Conservation (phyloP, 2,113 vertebrate species). For the Hippocampus abdominalis region DNA sequence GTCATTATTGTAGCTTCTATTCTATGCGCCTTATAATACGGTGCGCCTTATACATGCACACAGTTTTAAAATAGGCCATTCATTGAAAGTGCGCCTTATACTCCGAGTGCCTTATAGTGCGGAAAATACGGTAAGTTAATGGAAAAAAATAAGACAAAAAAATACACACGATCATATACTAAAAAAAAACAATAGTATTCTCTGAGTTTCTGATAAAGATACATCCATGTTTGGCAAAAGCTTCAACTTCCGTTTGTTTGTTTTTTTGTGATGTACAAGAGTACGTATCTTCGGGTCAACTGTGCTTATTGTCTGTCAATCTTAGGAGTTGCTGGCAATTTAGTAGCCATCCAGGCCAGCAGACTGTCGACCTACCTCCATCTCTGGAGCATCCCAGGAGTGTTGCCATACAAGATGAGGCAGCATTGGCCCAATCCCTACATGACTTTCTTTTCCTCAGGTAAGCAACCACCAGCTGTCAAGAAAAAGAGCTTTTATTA, state of each 20-base stretch:
- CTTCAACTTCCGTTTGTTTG: neutral
- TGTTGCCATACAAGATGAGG: constrained; percentile 87
- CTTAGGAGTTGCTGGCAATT: constrained; percentile 89
- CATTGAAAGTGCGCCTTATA: too few species aligned
- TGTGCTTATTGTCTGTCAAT: neutral
- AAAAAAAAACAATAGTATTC: neutral
- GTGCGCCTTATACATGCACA: too few species aligned
- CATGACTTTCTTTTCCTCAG: constrained; percentile 84
- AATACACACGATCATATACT: too few species aligned
- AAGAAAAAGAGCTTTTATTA: too few species aligned
- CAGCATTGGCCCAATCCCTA: constrained; percentile 87
- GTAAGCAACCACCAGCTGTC: constrained; percentile 53
- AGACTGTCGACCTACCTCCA: constrained; percentile 93
- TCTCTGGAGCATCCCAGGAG: constrained; percentile 85
- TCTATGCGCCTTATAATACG: too few species aligned
- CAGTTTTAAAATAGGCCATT: too few species aligned
- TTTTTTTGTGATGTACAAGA: neutral
- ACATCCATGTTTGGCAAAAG: neutral
- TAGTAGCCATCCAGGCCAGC: constrained; percentile 95
- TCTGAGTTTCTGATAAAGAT: neutral
- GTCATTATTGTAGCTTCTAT: too few species aligned
- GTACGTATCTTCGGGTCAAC: neutral
- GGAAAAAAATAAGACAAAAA: too few species aligned
- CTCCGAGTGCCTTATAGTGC: too few species aligned
- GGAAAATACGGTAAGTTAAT: neutral